Evolutionary conservation across 1,140 invertebrate species (phyloP).

Genomic region (Rhopalosiphum padi): DNA sequence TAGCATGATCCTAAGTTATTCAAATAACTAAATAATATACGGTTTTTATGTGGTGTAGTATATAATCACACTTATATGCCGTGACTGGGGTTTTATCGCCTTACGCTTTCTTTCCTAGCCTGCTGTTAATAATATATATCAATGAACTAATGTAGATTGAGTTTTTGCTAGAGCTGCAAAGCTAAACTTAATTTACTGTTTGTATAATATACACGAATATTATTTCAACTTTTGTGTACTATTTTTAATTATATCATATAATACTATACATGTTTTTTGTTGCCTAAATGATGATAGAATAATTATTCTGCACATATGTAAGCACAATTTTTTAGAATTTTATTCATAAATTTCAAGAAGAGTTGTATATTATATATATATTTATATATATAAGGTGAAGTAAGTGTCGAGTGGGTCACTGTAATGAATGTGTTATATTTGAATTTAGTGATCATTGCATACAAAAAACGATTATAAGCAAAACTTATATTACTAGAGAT

Average conservation of each 20-base stretch:
- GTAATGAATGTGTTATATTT: too few species aligned
- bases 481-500: too few species aligned
- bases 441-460: too few species aligned
- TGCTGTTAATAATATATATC: conserved; percentile 35
- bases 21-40: conserved; percentile 20
- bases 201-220: background rate
- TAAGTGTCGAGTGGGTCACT: too few species aligned
- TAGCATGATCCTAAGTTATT: conserved; percentile 28
- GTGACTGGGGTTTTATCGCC: conserved; percentile 26
- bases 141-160: conserved; percentile 34
- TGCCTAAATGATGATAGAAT: background rate
- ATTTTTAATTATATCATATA: background rate
- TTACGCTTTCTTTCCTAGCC: background rate
- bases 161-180: background rate
- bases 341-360: too few species aligned
- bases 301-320: too few species aligned
- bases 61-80: conserved; percentile 28
- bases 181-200: background rate
- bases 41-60: background rate
- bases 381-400: too few species aligned
- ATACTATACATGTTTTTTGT: background rate
- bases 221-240: background rate
- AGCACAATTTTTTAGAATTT: too few species aligned
- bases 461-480: too few species aligned
- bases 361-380: too few species aligned